phyloP scores from a whole-genome alignment of 2,113 vertebrate species.

The Pseudopodoces humilis region DNA sequence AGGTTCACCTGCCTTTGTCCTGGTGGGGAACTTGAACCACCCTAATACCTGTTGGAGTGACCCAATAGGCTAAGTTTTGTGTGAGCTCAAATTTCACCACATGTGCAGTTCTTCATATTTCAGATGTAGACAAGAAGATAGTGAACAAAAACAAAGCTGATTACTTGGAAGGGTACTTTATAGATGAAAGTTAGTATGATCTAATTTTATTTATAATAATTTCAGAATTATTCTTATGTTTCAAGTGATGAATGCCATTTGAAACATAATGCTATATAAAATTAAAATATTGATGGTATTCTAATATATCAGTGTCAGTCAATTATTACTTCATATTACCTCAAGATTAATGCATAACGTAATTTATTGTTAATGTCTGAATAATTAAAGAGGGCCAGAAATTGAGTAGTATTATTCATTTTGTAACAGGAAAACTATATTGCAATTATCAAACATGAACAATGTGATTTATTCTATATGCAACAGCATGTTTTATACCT shows the following conservation, averaged over 20 bases:
- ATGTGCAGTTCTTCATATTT: not conserved
- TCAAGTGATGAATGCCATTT: not conserved
- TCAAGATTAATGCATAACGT: not conserved
- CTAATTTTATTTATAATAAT: not conserved
- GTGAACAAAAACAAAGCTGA: fast-evolving
- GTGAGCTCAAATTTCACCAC: not conserved
- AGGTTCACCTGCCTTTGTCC: not conserved
- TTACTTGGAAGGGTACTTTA: not conserved
- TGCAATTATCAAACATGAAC: not conserved
- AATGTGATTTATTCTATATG: not conserved
- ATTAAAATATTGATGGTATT: conserved; percentile 22
- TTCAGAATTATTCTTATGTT: not conserved
- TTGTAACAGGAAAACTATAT: not conserved
- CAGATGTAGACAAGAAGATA: not conserved
- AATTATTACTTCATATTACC: not conserved
- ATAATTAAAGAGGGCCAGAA: conserved; percentile 11
- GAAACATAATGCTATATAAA: conserved; percentile 6
- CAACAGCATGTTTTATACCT: not conserved
- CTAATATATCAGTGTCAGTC: not conserved
- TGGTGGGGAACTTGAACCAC: not conserved
- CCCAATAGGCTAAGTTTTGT: not conserved
- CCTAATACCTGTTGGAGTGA: not conserved
- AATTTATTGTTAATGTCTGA: not conserved
- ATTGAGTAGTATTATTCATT: not conserved
- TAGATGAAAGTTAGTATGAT: not conserved